Evolutionary conservation across 2,888 invertebrate species (phyloP), one percentile per base, ranked within the genome.

Genomic region (Dilophus febrilis): DNA sequence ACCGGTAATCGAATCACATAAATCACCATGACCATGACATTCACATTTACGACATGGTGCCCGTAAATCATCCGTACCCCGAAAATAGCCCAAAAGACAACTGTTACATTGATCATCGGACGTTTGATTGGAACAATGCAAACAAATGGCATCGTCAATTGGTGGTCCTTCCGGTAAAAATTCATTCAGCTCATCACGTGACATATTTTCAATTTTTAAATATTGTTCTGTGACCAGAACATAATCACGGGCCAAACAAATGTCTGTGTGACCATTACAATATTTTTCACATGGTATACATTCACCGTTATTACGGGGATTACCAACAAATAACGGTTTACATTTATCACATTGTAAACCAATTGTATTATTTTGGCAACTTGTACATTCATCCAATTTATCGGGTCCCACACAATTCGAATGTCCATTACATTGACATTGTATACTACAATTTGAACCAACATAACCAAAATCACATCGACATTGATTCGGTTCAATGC

Each of bases 361-460:
- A 81, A 82, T 82, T 3, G 94, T 94, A 54, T 92, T 87, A 56
- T 94, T 92, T 53, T 80, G 77, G 55, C 94, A 94, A 57, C 80
- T 68, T 29, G 78, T 64, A 55, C 94, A 94, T 44, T 72, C 70
- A 54, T 84, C 80, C 44, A 87, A 68, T 51, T 79, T 77, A 55
- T 86, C 83, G 7, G 86, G 86, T 2, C 88, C 86, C 51, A 75
- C 78, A 58, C 94, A 95, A 57, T 91, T 74, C 42, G 91, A 83
- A 64, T 94, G 91, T 0, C 90, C 90, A 58, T 94, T 91, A 59
- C 94, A 95, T 57, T 86, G 79, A 58, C 94, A 94, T 61, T 88
- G 85, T 45, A 85, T 85, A 50, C 85, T 85, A 59, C 94, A 95
- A 65, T 91, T 90, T 48, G 80, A 77, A 40, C 94, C 92, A 18